Evolutionary conservation across 1,140 invertebrate species (phyloP).

Genomic region (Atopsyche davidsoni): DNA sequence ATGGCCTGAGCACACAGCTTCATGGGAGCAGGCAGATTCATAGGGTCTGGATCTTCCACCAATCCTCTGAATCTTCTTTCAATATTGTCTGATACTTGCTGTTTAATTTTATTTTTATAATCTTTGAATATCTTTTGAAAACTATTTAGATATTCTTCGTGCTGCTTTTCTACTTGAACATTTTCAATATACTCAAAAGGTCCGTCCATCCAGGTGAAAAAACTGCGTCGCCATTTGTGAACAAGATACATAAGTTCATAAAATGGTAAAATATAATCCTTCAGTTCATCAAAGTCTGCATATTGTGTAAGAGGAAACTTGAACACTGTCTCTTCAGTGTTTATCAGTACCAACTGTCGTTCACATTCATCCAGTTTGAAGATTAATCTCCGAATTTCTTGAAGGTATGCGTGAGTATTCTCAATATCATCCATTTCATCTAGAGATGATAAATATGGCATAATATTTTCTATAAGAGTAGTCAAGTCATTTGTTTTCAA

Average conservation of each 20-base stretch:
- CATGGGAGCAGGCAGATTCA: slow-evolving; percentile 70
- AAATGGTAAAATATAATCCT: slow-evolving; percentile 63
- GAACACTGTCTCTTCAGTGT: slow-evolving; percentile 81
- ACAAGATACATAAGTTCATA: slow-evolving; percentile 55
- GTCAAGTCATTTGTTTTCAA: slow-evolving; percentile 62
- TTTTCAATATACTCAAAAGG: slow-evolving; percentile 77
- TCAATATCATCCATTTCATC: slow-evolving; percentile 65
- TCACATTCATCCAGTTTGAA: slow-evolving; percentile 67
- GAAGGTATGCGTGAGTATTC: slow-evolving; percentile 58
- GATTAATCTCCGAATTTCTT: slow-evolving; percentile 66
- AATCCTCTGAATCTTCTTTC: slow-evolving; percentile 59
- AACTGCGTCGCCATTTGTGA: slow-evolving; percentile 70
- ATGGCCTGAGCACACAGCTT: slow-evolving; percentile 66
- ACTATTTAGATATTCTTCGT: slow-evolving; percentile 66
- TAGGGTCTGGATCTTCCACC: slow-evolving; percentile 70
- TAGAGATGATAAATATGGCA: slow-evolving; percentile 59
- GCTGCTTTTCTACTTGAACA: slow-evolving; percentile 61
- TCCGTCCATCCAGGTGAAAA: slow-evolving; percentile 87
- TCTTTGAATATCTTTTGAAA: slow-evolving; percentile 73
- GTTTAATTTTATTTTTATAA: slow-evolving; percentile 73
- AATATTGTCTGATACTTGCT: slow-evolving; percentile 61
- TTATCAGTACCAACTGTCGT: slow-evolving; percentile 75
- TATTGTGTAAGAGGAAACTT: slow-evolving; percentile 71
- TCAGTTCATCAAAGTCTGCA: slow-evolving; percentile 67
- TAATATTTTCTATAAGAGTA: slow-evolving; percentile 61